Evolutionary conservation across 2,888 invertebrate species (phyloP).

Genomic region (Drosophila rubida): DNA sequence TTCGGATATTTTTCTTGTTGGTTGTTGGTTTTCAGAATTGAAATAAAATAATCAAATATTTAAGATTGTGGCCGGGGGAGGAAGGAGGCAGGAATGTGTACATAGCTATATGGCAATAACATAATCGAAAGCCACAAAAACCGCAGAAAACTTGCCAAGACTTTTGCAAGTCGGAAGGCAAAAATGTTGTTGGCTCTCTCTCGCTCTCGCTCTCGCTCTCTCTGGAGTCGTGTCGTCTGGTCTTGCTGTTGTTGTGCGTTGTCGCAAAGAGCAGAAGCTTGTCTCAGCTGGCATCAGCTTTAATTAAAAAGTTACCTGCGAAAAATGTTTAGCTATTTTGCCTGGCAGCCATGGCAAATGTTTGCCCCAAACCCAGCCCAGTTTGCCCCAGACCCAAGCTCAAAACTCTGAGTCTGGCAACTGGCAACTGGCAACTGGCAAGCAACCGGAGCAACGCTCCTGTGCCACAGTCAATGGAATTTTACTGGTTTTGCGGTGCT

Average conservation of each 20-base stretch:
- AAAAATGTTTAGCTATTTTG: constrained; percentile 68
- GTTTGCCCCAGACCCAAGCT: neutral
- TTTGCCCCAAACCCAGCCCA: constrained; percentile 28
- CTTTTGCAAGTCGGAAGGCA: constrained; percentile 5
- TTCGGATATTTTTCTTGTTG: neutral
- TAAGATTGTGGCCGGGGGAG: neutral
- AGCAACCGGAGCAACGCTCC: constrained; percentile 33
- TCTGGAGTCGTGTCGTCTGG: constrained; percentile 8
- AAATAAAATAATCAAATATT: constrained; percentile 33
- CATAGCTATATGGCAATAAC: constrained; percentile 27
- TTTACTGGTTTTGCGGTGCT: constrained; percentile 49
- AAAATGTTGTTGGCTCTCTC: constrained; percentile 5
- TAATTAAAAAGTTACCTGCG: constrained; percentile 75
- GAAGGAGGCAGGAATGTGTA: constrained; percentile 6
- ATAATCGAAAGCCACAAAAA: constrained; percentile 31
- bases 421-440: constrained; percentile 4
- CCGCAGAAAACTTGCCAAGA: constrained; percentile 2
- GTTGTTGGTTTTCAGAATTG: constrained; percentile 7
- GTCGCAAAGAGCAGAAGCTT: constrained; percentile 24
- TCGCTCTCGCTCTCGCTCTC: no score
- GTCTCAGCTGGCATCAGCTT: constrained; percentile 58
- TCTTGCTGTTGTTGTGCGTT: constrained; percentile 16
- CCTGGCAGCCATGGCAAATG: constrained; percentile 55
- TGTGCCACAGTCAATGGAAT: constrained; percentile 65
- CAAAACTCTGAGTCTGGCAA: neutral